phyloP scores from a whole-genome alignment of 2,797 vertebrate genomes.

The Enteromius anoplus region DNA sequence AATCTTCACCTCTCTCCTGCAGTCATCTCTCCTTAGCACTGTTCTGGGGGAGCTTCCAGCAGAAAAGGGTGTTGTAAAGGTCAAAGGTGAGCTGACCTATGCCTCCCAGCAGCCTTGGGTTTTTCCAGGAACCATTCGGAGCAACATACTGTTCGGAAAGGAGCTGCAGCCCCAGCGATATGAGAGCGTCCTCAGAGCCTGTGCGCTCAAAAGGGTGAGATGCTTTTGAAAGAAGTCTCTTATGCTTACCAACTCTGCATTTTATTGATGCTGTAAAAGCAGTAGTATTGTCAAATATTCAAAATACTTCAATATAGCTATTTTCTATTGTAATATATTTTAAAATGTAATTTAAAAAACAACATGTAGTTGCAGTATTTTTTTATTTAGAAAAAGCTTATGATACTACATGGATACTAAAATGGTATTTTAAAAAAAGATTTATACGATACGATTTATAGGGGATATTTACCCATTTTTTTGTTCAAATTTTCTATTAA shows the following conservation, averaged over 20 bases:
- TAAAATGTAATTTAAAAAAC: no score
- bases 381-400: no score
- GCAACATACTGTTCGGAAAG: conserved; percentile 96
- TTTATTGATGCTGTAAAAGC: no score
- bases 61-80: conserved; percentile 80
- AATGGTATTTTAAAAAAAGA: no score
- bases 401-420: no score
- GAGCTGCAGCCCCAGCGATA: conserved; percentile 87
- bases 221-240: no score
- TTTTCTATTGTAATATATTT: neutral
- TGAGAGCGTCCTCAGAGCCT: conserved; percentile 86
- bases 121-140: conserved; percentile 92
- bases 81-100: conserved; percentile 87
- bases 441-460: no score
- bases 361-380: no score
- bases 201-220: conserved; percentile 90
- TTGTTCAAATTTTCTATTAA: no score
- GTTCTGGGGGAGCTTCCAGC: conserved; percentile 87
- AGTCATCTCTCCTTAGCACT: conserved; percentile 92
- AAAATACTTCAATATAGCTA: neutral
- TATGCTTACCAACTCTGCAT: no score
- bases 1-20: conserved; percentile 40
- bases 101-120: conserved; percentile 95
- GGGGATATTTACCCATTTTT: no score
- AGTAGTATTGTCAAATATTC: neutral